Conservation (phyloP, 1,140 invertebrate genomes). For the Drosophila bocki region DNA sequence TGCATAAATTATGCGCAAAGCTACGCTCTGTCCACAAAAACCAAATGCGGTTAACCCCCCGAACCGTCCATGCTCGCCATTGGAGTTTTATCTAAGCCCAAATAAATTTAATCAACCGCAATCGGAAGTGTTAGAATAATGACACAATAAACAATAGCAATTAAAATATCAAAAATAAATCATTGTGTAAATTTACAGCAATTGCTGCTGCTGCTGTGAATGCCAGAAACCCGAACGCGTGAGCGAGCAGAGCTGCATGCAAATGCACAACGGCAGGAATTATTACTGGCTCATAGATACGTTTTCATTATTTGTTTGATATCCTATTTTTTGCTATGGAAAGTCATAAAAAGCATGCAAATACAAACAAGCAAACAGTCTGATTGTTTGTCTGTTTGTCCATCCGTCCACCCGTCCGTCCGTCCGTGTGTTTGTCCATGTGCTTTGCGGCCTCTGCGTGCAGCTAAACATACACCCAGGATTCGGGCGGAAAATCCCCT, state of each 20-base stretch:
- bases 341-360: slow-evolving; percentile 75
- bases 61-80: neutral
- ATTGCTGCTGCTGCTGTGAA: slow-evolving; percentile 62
- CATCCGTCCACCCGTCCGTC: slow-evolving; percentile 11
- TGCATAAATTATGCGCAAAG: slow-evolving; percentile 73
- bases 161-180: slow-evolving; percentile 84
- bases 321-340: slow-evolving; percentile 44
- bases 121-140: slow-evolving; percentile 83
- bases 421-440: slow-evolving; percentile 24
- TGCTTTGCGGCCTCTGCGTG: slow-evolving; percentile 37
- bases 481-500: slow-evolving; percentile 20
- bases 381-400: slow-evolving; percentile 19
- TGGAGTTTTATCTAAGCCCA: slow-evolving; percentile 68
- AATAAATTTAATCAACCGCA: slow-evolving; percentile 83
- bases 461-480: slow-evolving; percentile 58
- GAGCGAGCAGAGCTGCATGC: slow-evolving; percentile 52
- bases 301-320: slow-evolving; percentile 38
- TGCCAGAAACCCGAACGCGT: slow-evolving; percentile 36
- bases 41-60: slow-evolving; percentile 63
- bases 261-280: slow-evolving; percentile 55
- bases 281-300: slow-evolving; percentile 46
- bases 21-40: slow-evolving; percentile 43
- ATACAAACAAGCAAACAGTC: slow-evolving; percentile 55
- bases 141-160: slow-evolving; percentile 83
- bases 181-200: slow-evolving; percentile 79